Percentiles rank a stretch among this genome's conserved stretches.
Conservation (phyloP, 2,888 invertebrate species). For the Ennomos fuscantarius region DNA sequence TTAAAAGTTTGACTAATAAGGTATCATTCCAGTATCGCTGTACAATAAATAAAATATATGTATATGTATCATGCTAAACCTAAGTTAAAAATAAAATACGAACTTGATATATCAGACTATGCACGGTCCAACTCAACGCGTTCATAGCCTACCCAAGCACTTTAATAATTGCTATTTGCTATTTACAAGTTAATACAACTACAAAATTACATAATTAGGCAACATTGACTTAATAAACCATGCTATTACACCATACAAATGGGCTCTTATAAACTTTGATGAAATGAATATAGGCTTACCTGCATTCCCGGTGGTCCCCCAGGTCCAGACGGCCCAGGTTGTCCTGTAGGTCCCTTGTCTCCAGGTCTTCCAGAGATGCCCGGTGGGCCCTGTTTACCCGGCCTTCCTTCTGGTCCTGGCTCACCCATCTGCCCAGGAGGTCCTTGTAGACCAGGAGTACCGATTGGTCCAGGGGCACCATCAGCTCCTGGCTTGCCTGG, state of each 20-base stretch:
- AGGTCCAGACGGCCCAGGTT: constrained; percentile 87
- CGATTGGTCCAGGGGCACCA: constrained; percentile 89
- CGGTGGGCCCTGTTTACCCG: constrained; percentile 89
- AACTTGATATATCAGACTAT: too few relatives aligned
- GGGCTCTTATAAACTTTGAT: neutral
- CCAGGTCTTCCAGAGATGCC: constrained; percentile 90
- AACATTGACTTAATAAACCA: neutral
- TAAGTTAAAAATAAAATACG: too few relatives aligned
- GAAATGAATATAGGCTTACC: constrained; percentile 67
- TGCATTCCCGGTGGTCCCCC: constrained; percentile 89
- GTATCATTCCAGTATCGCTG: too few relatives aligned
- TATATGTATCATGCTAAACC: too few relatives aligned
- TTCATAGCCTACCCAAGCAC: too few relatives aligned
- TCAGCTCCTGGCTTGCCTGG: constrained; percentile 90
- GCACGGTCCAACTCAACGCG: too few relatives aligned
- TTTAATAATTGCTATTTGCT: too few relatives aligned
- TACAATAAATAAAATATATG: too few relatives aligned
- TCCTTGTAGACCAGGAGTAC: constrained; percentile 88
- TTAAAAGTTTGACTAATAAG: too few relatives aligned
- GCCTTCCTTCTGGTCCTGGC: constrained; percentile 84
- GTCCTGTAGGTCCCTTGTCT: constrained; percentile 90
- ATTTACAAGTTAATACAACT: too few relatives aligned
- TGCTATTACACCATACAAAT: too few relatives aligned
- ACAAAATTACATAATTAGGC: neutral
- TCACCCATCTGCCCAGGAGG: constrained; percentile 87